These are phyloP conservation scores for Polydrusus cervinus DNA, from an alignment of 2,888 invertebrate genomes.

Conservation along the genomic window DNA sequence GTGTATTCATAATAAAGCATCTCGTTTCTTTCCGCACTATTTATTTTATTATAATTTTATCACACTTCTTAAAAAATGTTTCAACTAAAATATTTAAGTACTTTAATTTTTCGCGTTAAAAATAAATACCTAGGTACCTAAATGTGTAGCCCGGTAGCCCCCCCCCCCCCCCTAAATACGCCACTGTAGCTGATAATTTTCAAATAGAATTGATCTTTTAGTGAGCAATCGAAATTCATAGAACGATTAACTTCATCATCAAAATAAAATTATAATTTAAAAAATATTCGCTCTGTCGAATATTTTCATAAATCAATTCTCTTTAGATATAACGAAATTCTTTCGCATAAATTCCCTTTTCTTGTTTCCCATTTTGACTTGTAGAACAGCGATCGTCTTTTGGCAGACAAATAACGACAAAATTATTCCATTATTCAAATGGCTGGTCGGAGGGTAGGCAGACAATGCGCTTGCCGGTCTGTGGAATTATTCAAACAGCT, in stretches of 20 bases:
- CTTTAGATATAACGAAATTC: slow-evolving; percentile 12
- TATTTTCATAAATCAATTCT: slow-evolving; percentile 20
- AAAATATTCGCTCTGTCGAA: not conserved
- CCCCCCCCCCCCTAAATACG: too few species aligned
- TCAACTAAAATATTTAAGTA: too few species aligned
- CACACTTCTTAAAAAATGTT: too few species aligned
- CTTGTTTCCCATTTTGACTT: slow-evolving; percentile 26
- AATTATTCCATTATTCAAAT: slow-evolving; percentile 70
- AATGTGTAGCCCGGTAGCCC: too few species aligned
- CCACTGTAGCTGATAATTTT: too few species aligned
- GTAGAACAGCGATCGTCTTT: slow-evolving; percentile 26
- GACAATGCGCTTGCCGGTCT: slow-evolving; percentile 63
- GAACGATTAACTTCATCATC: not conserved
- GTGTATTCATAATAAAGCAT: too few species aligned
- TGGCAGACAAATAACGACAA: slow-evolving; percentile 65
- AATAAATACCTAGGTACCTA: too few species aligned
- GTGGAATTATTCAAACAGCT: slow-evolving; percentile 68
- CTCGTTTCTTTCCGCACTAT: too few species aligned
- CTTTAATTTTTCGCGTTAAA: too few species aligned
- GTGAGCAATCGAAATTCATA: too few species aligned
- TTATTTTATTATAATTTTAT: too few species aligned
- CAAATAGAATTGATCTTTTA: too few species aligned
- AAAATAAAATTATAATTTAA: slow-evolving; percentile 7
- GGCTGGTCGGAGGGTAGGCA: slow-evolving; percentile 54
- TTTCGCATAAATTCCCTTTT: slow-evolving; percentile 22